Conservation (phyloP, 2,888 invertebrate genomes). For the Eutolmus rufibarbis region DNA sequence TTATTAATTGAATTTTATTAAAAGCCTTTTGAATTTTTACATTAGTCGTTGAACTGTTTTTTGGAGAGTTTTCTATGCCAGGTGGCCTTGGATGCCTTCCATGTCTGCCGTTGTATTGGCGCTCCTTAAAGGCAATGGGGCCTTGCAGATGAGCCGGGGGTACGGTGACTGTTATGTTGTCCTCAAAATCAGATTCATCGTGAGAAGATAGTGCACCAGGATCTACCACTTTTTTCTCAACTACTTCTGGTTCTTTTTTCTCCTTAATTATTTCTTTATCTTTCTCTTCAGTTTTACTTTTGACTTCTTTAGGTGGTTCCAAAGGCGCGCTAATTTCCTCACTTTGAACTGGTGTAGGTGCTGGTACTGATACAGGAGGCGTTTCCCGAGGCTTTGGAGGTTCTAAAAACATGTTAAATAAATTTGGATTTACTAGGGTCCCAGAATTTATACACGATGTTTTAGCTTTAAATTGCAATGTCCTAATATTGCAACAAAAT, state of each 20-base stretch:
- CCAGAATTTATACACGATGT: not conserved
- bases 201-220: slow-evolving; percentile 48
- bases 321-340: not conserved
- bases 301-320: not conserved
- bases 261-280: slow-evolving; percentile 26
- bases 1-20: not conserved
- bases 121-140: slow-evolving; percentile 49
- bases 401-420: not conserved
- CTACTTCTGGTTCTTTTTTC: slow-evolving; percentile 17
- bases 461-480: too few species aligned
- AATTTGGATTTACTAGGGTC: not conserved
- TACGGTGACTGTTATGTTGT: slow-evolving; percentile 69
- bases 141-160: slow-evolving; percentile 60
- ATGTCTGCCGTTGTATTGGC: slow-evolving; percentile 50
- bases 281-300: not conserved
- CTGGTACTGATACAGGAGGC: not conserved
- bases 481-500: too few species aligned
- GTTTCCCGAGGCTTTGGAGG: slow-evolving; percentile 21
- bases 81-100: slow-evolving; percentile 61
- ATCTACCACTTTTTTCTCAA: slow-evolving; percentile 38
- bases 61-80: slow-evolving; percentile 61
- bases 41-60: not conserved
- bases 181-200: slow-evolving; percentile 66
- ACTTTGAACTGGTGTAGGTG: not conserved
- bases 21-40: not conserved